Base-by-base conservation (phyloP, 2,888 invertebrate species). In the Microctonus aethiopoides region DNA sequence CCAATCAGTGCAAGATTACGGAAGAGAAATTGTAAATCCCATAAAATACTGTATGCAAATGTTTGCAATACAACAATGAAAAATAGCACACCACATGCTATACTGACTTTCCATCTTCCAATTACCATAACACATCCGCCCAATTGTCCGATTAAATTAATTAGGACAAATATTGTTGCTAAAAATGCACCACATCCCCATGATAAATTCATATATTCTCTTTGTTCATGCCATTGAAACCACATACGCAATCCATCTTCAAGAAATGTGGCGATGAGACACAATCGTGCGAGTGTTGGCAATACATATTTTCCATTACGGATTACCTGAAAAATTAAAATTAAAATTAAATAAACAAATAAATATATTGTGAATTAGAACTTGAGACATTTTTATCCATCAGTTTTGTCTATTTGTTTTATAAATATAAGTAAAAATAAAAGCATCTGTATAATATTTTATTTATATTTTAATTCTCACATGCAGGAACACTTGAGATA, bases 221-320 rank as follows among this genome's bases (percentile, higher is more conserved):
- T 90, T 87, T 98, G 98, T 84, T 99, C 98, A 67, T 92, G 92
- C 98, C 98, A 99, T 87, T 99, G 99, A 83, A 96, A 94, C 94
- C 97, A 99, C 99, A 99, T 99, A 73, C 99, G 92, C 72, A 99
- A 90, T 1, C 99, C 99, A 90, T 99, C 99, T 88, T 99, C 99
- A 74, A 99, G 90, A 89, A 99, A 99, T 80, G 99, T 99, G 80
- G 98, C 97, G 84, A 99, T 97, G 72, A 99, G 91, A 87, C 98
- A 99, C 73, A 99, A 89, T 75, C 99, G 92, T 13, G 99, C 99
- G 79, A 98, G 91, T 77, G 98, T 98, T 29, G 99, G 99, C 79
- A 99, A 89, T 76, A 99, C 90, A 87, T 94, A 90, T 87, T 98
- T 98, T 78, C 96, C 93, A 89, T 95, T 94, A 78, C 98, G 91